Evolutionary conservation across 1,140 invertebrate species (phyloP), one percentile per base, ranked within the genome.

Genomic region (Solen grandis): DNA sequence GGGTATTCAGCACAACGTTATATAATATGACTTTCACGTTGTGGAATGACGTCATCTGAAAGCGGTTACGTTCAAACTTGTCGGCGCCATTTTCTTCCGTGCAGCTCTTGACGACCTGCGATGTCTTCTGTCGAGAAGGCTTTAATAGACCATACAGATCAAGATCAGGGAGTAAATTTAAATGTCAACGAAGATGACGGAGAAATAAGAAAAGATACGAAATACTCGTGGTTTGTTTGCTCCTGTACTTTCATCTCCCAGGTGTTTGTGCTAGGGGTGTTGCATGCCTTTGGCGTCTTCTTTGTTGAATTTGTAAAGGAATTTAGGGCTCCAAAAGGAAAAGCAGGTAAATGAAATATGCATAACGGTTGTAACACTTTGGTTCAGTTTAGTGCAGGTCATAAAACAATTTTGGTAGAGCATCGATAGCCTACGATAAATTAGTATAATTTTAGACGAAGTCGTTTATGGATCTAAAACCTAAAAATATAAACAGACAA

Each of bases 221-320:
- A 72, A 82, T 68, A 66, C 33, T 81, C 85, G 14, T 89, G 88
- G 88, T 46, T 86, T 62, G 81, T 88, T n/a, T 87, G 85, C 57
- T 63, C 77, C 29, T 85, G 72, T 55, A 83, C 81, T n/a, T 87
- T 85, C 65, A 41, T 83, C 22, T 76, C 82, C 13, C 86, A 88
- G 65, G 82, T 89, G 29, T 63, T 89, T 13, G 87, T 88, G 57
- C 68, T 86, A 8, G 86, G 88, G 25, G 62, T 89, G 25, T 59
- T 88, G 19, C 84, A 88, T 79, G 85, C 69, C 19, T 89, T 87
- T 68, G 88, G 88, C 22, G 81, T 88, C 2, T 88, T 89, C 72
- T 88, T 88, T 82, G 84, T 88, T 14, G 84, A 81, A 54, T 87
- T 89, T 72, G 60, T 84, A 2, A 65, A 83, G 54, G 85, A 86